Evolutionary conservation across 2,888 invertebrate genomes (phyloP).

Genomic region (Leuctra nigra): DNA sequence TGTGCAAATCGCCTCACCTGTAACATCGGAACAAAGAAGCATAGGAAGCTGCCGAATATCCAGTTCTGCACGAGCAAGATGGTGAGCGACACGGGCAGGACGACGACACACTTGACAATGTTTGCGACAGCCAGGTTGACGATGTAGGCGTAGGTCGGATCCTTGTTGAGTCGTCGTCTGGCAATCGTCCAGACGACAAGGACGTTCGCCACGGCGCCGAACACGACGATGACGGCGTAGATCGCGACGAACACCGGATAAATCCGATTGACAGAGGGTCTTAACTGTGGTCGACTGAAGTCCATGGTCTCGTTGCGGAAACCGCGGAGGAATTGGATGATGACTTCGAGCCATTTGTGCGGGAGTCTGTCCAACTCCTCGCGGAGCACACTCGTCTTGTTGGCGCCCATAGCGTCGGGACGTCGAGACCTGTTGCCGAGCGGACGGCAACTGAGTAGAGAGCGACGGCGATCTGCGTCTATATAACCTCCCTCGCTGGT

Average conservation of each 20-base stretch:
- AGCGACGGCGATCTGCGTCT: too few relatives aligned
- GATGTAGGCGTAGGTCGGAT: slow-evolving; percentile 58
- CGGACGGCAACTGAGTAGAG: neutral
- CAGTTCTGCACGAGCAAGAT: slow-evolving; percentile 64
- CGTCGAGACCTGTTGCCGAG: neutral
- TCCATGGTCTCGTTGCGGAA: slow-evolving; percentile 43
- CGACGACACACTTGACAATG: slow-evolving; percentile 56
- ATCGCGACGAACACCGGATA: slow-evolving; percentile 57
- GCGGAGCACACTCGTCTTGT: slow-evolving; percentile 11
- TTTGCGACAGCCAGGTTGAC: slow-evolving; percentile 60
- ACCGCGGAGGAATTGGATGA: slow-evolving; percentile 38
- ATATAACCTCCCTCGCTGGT: too few relatives aligned
- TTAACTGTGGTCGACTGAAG: slow-evolving; percentile 52
- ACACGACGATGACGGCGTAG: slow-evolving; percentile 50
- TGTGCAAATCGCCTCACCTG: slow-evolving; percentile 58
- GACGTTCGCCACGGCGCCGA: slow-evolving; percentile 52
- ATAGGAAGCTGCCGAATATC: slow-evolving; percentile 64
- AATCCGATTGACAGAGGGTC: slow-evolving; percentile 48
- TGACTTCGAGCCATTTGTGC: slow-evolving; percentile 35
- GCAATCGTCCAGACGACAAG: slow-evolving; percentile 45
- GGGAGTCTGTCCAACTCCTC: slow-evolving; percentile 31
- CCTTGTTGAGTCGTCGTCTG: slow-evolving; percentile 49
- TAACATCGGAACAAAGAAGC: slow-evolving; percentile 65
- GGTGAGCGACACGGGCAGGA: slow-evolving; percentile 60
- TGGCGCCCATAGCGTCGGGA: neutral